Evolutionary conservation across 2,888 invertebrate genomes (phyloP).

Genomic region (Drosophila testacea): DNA sequence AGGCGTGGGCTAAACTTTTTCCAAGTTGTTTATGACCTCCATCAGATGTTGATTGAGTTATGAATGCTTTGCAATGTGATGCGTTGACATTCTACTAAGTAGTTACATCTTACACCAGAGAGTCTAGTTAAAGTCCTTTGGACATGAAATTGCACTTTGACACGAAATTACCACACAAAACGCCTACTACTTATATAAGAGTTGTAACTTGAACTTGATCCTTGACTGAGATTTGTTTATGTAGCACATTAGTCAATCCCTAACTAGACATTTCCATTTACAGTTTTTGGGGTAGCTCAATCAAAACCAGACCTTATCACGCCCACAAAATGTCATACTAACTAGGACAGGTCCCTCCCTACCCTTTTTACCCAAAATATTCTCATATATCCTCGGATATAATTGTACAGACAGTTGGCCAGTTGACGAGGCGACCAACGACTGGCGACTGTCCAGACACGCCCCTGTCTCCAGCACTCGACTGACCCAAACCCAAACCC

Average conservation of each 20-base stretch:
- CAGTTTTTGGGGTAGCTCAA: constrained; percentile 25
- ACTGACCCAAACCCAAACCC: constrained; percentile 48
- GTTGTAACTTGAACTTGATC: constrained; percentile 17
- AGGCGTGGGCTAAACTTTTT: constrained; percentile 14
- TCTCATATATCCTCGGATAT: constrained; percentile 32
- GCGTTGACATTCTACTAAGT: constrained; percentile 44
- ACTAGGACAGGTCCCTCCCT: constrained; percentile 35
- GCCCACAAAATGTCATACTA: constrained; percentile 48
- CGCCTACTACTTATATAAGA: constrained; percentile 44
- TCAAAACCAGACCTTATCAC: constrained; percentile 39
- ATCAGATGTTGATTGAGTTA: constrained; percentile 65
- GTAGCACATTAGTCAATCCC: constrained; percentile 61
- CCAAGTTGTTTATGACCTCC: constrained; percentile 44
- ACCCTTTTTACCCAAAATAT: constrained; percentile 4
- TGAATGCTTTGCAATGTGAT: constrained; percentile 46
- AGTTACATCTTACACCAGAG: constrained; percentile 31
- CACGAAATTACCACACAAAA: constrained; percentile 48
- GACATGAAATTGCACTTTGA: constrained; percentile 60
- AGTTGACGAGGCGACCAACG: constrained; percentile 51
- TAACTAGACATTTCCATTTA: constrained; percentile 57
- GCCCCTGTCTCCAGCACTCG: constrained; percentile 81
- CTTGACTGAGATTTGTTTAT: constrained; percentile 28
- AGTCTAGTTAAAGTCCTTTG: background rate
- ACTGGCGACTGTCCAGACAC: constrained; percentile 78
- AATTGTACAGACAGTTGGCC: constrained; percentile 60